These are phyloP conservation scores for Salticus scenicus DNA, from an alignment of 2,888 invertebrate species.

Conservation along the genomic window DNA sequence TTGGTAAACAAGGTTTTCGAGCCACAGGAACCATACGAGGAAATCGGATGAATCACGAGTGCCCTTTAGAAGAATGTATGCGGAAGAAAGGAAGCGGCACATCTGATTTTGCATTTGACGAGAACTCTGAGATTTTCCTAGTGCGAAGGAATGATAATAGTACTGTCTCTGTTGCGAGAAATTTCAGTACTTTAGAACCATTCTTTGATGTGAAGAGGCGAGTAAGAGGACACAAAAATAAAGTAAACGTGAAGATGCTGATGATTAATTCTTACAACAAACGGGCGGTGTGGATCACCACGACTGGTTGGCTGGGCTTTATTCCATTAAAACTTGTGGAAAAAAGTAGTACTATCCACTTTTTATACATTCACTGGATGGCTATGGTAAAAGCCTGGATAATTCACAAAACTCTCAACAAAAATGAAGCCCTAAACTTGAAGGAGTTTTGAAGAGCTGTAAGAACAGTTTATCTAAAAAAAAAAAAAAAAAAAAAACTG, in stretches of 20 bases:
- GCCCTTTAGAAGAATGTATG: constrained; percentile 7
- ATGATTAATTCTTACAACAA: constrained; percentile 2
- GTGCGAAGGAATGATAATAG: constrained; percentile 16
- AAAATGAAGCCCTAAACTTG: too few species aligned
- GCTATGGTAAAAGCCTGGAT: too few species aligned
- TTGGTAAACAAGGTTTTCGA: constrained; percentile 22
- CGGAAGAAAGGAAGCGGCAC: constrained; percentile 11
- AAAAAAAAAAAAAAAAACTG: too few species aligned
- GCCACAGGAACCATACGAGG: constrained; percentile 26
- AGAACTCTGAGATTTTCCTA: constrained; percentile 7
- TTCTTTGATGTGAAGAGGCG: constrained; percentile 25
- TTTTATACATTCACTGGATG: too few species aligned
- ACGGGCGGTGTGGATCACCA: too few species aligned
- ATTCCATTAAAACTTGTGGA: too few species aligned
- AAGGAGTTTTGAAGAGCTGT: too few species aligned
- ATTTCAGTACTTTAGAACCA: constrained; percentile 13
- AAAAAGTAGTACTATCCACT: too few species aligned
- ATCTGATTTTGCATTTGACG: constrained; percentile 22
- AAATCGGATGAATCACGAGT: constrained; percentile 23
- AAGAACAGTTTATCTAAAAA: too few species aligned
- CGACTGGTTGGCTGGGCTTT: too few species aligned
- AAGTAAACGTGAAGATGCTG: constrained; percentile 15
- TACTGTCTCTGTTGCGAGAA: not conserved
- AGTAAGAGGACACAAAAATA: constrained; percentile 30
- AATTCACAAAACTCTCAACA: too few species aligned